Evolutionary conservation across 2,797 vertebrate genomes (phyloP), one percentile per base, ranked within the genome.

Genomic region (Clangula hyemalis): DNA sequence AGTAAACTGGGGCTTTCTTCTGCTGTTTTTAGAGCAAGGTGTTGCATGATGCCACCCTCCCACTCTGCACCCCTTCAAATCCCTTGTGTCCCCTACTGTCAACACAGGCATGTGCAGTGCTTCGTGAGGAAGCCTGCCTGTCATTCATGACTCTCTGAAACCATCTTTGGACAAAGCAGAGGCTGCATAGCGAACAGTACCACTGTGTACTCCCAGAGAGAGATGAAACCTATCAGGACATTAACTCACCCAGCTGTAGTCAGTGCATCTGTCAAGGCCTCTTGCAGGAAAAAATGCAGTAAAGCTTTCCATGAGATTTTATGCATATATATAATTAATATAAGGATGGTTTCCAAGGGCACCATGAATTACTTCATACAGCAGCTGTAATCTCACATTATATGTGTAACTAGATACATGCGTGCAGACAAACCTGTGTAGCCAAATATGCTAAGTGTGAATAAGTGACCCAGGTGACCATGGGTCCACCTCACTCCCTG

Each of bases 391-490:
- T 21, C 11, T 13, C 49, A 66, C 32, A 12, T 68, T 82, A 39
- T 71, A 24, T n/a, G 11, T 34, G 7, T 30, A 71, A 6, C 6
- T 27, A 43, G 39, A 8, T 21, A 65, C 28, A 4, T 15, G 21
- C 12, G 34, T 17, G 17, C 28, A 62, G 47, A n/a, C 13, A 76
- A 79, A 41, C 2, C 39, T 28, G 13, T 60, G 64, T 22, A 49
- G 69, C 39, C 41, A 8, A 14, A n/a, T 8, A n/a, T 36, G 39
- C 28, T 54, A 62, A 64, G 30, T 0, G 0, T 25, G 45, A 45
- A 60, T 28, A 6, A 89, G 43, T 64, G 30, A 8, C 64, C 79
- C 5, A 32, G 56, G 56, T 69, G 13, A 61, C 39, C 17, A 86
- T 22, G 56, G 27, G 34, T 57, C 62, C 39, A 4, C 11, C 80